Evolutionary conservation across 2,888 invertebrate species (phyloP), one percentile per base, ranked within the genome.

Genomic region (Abrostola tripartita): DNA sequence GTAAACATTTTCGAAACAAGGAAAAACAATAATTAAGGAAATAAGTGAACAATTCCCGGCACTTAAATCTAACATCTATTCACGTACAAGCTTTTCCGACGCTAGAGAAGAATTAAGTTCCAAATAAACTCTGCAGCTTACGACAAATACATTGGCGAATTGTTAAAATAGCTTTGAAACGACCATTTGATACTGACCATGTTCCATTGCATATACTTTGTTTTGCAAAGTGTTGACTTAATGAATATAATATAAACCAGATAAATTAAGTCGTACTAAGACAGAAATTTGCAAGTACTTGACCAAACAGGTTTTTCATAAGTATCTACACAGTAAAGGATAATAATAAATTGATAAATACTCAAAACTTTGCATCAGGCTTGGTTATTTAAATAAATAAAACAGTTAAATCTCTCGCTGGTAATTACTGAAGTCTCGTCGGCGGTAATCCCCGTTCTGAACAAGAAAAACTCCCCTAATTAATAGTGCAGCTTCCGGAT

Each of bases 401-500:
- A 78, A 78, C 71, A 65, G 66, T 74, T 75, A 64, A 71, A 70
- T 75, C 72, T 69, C 24, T 69, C 75, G 74, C 65, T 66, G 58
- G 88, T 86, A 87, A 90, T 89, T 89, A 89, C 85, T 80, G 76
- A 73, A 81, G 81, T 81, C 85, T 83, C 83, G 81, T 72, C 82
- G 78, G 78, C 74, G 79, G 82, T 92, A 90, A 90, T 90, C 89
- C 88, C 75, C 81, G 74, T 77, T 69, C 83, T 82, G 87, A 87
- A 85, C 88, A 85, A 88, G 89, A 91, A 92, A 92, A 93, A 90
- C 88, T 89, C 88, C 67, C 80, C 86, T 92, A 91, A 92, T 93
- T 92, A 92, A 93, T 92, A 92, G 90, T 88, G 85, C 87, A 88
- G 88, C 88, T 85, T 83, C 85, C 81, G 87, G 90, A 90, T 91